Evolutionary conservation across 53 echinoderm and acorn worm species (phyloP).

Genomic region (Patiria pectinifera): DNA sequence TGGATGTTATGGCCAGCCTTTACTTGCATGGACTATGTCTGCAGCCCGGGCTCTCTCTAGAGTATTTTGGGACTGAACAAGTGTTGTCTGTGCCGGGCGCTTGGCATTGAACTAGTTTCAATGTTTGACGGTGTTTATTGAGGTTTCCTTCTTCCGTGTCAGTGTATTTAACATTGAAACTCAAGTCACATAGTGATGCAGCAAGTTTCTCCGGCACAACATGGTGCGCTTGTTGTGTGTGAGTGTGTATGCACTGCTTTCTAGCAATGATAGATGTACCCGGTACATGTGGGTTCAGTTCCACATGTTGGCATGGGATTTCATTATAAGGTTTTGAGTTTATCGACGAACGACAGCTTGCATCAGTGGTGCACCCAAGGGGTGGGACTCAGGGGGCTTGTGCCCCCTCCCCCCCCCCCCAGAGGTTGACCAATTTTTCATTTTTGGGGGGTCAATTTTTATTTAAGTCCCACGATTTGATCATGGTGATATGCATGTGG

Average conservation of each 20-base stretch:
- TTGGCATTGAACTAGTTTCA: background rate
- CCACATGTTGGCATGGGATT: background rate
- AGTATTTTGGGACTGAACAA: background rate
- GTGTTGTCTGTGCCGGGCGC: background rate
- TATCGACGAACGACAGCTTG: background rate
- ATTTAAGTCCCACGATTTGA: too few species aligned
- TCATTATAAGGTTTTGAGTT: background rate
- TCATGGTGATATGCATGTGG: too few species aligned
- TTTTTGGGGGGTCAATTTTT: too few species aligned
- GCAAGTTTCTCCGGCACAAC: background rate
- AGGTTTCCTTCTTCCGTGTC: background rate
- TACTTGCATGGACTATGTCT: background rate
- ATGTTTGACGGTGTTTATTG: conserved; percentile 12
- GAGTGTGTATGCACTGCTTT: too few species aligned
- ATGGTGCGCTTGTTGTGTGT: background rate
- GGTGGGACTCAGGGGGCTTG: too few species aligned
- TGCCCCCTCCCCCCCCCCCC: too few species aligned
- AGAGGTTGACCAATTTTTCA: too few species aligned
- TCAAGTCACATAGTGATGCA: background rate
- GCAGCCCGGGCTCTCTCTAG: background rate
- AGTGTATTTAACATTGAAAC: background rate
- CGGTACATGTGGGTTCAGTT: background rate
- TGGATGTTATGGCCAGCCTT: too few species aligned
- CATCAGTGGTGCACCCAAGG: too few species aligned
- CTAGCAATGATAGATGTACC: background rate